Conservation (phyloP, 2,113 vertebrate genomes). For the Neolamprologus sp. region DNA sequence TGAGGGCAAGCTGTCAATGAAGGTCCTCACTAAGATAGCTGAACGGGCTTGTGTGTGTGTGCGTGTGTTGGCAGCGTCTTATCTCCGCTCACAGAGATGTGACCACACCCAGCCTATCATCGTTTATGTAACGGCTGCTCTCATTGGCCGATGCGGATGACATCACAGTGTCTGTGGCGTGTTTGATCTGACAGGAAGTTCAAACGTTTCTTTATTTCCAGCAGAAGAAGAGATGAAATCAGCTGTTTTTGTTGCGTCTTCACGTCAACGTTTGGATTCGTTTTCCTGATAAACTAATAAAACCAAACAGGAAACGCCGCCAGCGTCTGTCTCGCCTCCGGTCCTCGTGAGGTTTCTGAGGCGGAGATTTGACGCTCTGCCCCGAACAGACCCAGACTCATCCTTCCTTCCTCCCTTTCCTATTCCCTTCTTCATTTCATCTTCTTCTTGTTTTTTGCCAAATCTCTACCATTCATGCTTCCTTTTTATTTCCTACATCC, state of each 20-base stretch:
- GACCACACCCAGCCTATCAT: constrained; percentile 21
- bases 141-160: background rate
- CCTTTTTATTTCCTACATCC: background rate
- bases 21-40: too few species aligned
- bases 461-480: background rate
- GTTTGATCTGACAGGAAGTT: background rate
- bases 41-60: too few species aligned
- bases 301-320: background rate
- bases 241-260: background rate
- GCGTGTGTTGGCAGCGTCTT: background rate
- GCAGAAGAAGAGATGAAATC: background rate
- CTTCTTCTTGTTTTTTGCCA: background rate
- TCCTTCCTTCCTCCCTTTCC: background rate
- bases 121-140: background rate
- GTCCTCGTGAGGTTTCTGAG: background rate
- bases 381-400: background rate
- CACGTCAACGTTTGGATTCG: accelerated
- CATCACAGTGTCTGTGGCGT: background rate
- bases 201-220: background rate
- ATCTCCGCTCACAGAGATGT: constrained; percentile 13
- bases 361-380: background rate
- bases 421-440: background rate
- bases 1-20: too few species aligned
- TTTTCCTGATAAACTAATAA: background rate
- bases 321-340: accelerated